These are phyloP conservation scores for Amphiprion ocellaris DNA, from an alignment of 2,113 vertebrate genomes.

Conservation along the genomic window DNA sequence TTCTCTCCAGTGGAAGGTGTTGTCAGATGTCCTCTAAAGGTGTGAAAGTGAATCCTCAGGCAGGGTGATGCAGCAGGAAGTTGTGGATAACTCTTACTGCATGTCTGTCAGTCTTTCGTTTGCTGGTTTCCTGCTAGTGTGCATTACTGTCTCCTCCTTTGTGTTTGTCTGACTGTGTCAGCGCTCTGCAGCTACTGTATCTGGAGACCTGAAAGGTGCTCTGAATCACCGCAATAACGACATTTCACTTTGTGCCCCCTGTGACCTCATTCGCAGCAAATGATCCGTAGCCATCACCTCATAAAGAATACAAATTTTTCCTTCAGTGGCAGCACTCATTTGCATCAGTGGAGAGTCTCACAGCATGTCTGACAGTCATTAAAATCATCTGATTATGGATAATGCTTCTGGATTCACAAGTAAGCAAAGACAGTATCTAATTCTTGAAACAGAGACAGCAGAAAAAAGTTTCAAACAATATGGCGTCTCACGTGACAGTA, in stretches of 20 bases:
- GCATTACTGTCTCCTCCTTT: slow-evolving; percentile 13
- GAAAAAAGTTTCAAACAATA: slow-evolving; percentile 21
- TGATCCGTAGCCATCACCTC: slow-evolving; percentile 29
- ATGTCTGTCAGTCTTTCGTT: slow-evolving; percentile 15
- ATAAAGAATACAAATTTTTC: slow-evolving; percentile 37
- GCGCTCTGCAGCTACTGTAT: slow-evolving; percentile 17
- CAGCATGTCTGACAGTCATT: slow-evolving; percentile 53
- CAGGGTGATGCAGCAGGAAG: slow-evolving; percentile 58
- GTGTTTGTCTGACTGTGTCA: slow-evolving; percentile 5
- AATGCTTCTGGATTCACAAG: slow-evolving; percentile 34
- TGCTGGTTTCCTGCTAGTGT: slow-evolving; percentile 50
- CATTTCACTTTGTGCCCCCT: slow-evolving; percentile 35
- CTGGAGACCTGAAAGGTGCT: slow-evolving; percentile 15
- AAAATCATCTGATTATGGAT: slow-evolving; percentile 50
- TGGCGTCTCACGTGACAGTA: neutral
- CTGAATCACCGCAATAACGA: slow-evolving; percentile 16
- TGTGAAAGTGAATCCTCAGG: slow-evolving; percentile 66
- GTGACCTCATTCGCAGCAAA: slow-evolving; percentile 52
- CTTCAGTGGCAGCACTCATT: slow-evolving; percentile 27
- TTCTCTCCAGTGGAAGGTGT: slow-evolving; percentile 45
- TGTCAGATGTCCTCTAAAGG: slow-evolving; percentile 70
- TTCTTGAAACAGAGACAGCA: slow-evolving; percentile 9
- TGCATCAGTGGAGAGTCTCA: slow-evolving; percentile 43
- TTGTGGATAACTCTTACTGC: slow-evolving; percentile 38
- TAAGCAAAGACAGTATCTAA: neutral